A percentile compares a stretch with the other conserved stretches of the same genome.
These are phyloP conservation scores for Brachionus plicatilis DNA, from an alignment of 1,140 invertebrate species.

Conservation along the genomic window DNA sequence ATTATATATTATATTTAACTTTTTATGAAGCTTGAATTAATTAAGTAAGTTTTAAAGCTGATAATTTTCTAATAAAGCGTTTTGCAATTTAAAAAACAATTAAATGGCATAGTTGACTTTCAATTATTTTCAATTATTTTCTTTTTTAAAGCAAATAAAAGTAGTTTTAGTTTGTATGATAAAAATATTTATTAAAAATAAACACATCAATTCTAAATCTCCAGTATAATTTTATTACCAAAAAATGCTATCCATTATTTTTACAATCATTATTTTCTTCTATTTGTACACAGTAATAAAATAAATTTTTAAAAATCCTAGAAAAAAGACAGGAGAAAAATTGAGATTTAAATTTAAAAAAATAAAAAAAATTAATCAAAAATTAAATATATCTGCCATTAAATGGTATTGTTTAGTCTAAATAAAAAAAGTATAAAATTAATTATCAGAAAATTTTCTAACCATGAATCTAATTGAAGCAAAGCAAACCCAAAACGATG, in stretches of 20 bases:
- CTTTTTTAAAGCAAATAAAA: too few relatives aligned
- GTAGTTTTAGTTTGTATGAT: too few relatives aligned
- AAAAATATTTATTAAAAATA: background rate
- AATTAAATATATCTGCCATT: background rate
- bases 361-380: background rate
- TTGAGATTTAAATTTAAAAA: background rate
- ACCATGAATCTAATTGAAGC: background rate
- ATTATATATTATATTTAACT: too few relatives aligned
- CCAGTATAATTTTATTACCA: background rate
- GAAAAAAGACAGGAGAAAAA: background rate
- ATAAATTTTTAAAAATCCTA: background rate
- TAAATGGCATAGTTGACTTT: too few relatives aligned
- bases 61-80: too few relatives aligned
- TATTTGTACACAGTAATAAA: background rate
- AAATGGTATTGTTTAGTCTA: background rate
- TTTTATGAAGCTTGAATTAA: too few relatives aligned
- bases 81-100: too few relatives aligned
- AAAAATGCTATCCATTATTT: background rate
- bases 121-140: too few relatives aligned
- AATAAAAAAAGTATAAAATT: background rate
- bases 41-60: too few relatives aligned
- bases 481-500: constrained; percentile 14
- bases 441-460: background rate
- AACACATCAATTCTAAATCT: background rate
- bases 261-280: background rate